These are phyloP conservation scores for Bubo bubo DNA, from an alignment of 2,113 vertebrate genomes.

Conservation along the genomic window DNA sequence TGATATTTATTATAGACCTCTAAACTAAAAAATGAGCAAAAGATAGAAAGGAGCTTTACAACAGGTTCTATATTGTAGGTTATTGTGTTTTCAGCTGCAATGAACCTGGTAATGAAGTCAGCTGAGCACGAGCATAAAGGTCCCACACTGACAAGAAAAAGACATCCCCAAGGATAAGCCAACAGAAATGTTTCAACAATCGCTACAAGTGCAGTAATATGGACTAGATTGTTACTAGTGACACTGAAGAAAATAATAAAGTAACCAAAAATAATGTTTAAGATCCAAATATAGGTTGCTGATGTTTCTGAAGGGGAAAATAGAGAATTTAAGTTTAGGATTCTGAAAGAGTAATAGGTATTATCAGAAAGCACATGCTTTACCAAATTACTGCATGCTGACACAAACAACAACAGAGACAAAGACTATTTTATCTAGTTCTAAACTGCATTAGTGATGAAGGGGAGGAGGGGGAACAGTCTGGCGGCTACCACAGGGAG, in stretches of 20 bases:
- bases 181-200: slow-evolving; percentile 26
- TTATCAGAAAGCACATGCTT: slow-evolving; percentile 28
- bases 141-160: slow-evolving; percentile 64
- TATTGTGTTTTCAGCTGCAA: slow-evolving; percentile 62
- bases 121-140: slow-evolving; percentile 57
- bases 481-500: not conserved
- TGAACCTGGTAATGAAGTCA: slow-evolving; percentile 66
- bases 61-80: slow-evolving; percentile 42
- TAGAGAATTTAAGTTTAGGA: slow-evolving; percentile 36
- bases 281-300: slow-evolving; percentile 33
- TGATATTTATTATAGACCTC: slow-evolving; percentile 40
- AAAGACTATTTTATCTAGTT: slow-evolving; percentile 1
- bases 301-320: slow-evolving; percentile 48
- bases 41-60: slow-evolving; percentile 37
- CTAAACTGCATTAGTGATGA: not conserved
- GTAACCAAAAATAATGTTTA: slow-evolving; percentile 51
- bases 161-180: slow-evolving; percentile 34
- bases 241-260: slow-evolving; percentile 46
- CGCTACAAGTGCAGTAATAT: slow-evolving; percentile 27
- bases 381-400: slow-evolving; percentile 49
- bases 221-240: slow-evolving; percentile 24
- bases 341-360: slow-evolving; percentile 14
- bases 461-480: not conserved
- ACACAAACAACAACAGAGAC: slow-evolving; percentile 19
- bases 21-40: slow-evolving; percentile 47